phyloP scores from a whole-genome alignment of 2,113 vertebrate species.

The Gymnobelideus leadbeateri region DNA sequence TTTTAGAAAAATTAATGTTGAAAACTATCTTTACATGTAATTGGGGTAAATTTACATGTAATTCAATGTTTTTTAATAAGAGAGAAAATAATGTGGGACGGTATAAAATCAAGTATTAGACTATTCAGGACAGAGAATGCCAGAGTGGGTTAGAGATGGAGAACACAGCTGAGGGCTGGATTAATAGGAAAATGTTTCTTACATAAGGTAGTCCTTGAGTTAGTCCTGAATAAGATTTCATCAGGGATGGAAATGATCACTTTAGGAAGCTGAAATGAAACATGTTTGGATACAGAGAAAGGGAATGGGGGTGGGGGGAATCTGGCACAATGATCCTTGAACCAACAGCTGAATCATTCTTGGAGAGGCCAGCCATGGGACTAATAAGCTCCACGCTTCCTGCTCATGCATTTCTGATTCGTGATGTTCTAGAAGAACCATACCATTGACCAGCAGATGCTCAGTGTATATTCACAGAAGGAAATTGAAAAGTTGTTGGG shows the following conservation, averaged over 20 bases:
- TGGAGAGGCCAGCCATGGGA: not conserved
- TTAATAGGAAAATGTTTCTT: not conserved
- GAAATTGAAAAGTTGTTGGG: not conserved
- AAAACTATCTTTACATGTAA: no score
- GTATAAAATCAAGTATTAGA: not conserved
- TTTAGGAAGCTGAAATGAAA: not conserved
- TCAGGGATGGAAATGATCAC: not conserved
- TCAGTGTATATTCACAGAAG: not conserved
- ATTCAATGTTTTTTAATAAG: no score
- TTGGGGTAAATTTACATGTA: no score
- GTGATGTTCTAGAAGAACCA: not conserved
- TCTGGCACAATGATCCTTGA: not conserved
- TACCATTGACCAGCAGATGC: not conserved
- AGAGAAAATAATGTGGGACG: not conserved
- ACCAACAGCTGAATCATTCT: not conserved
- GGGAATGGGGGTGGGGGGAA: not conserved
- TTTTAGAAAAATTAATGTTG: no score
- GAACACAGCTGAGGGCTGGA: not conserved
- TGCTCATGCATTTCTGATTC: not conserved
- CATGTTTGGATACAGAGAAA: not conserved
- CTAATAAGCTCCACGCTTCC: not conserved
- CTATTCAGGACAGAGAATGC: not conserved
- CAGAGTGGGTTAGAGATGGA: not conserved
- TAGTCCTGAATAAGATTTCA: not conserved
- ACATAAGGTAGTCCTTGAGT: not conserved